Percentiles rank a stretch among this genome's conserved stretches.
These are phyloP conservation scores for Dendrolimus houi DNA, from an alignment of 2,888 invertebrate genomes.

Conservation along the genomic window DNA sequence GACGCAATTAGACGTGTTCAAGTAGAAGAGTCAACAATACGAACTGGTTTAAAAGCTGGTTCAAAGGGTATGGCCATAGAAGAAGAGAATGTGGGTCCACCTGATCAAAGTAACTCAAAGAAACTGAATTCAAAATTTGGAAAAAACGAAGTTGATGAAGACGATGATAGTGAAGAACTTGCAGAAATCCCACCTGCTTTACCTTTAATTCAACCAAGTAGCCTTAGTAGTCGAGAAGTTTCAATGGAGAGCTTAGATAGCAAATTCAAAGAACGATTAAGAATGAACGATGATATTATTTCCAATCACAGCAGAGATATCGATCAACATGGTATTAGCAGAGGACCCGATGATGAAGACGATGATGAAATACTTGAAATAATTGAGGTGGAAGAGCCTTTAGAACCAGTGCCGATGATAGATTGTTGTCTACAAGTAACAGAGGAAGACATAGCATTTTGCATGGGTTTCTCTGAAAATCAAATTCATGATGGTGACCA, in stretches of 20 bases:
- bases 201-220: conserved; percentile 83
- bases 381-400: conserved; percentile 86
- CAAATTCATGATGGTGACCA: conserved; percentile 84
- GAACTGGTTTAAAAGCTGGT: conserved; percentile 77
- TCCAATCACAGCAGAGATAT: conserved; percentile 76
- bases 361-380: conserved; percentile 87
- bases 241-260: conserved; percentile 89
- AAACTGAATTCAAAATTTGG: conserved; percentile 34
- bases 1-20: conserved; percentile 73
- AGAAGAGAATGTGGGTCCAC: conserved; percentile 63
- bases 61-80: conserved; percentile 66
- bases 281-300: conserved; percentile 73
- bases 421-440: conserved; percentile 93
- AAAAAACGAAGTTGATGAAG: conserved; percentile 78
- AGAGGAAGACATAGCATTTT: conserved; percentile 93
- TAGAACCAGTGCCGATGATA: conserved; percentile 90
- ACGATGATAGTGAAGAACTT: conserved; percentile 87
- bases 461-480: conserved; percentile 85
- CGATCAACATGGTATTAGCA: conserved; percentile 65
- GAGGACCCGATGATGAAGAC: conserved; percentile 50
- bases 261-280: conserved; percentile 83
- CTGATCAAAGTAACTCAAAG: conserved; percentile 35
- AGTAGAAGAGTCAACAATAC: conserved; percentile 77
- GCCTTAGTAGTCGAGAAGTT: conserved; percentile 85
- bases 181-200: conserved; percentile 89